Percentiles rank a stretch among this genome's conserved stretches.
phyloP scores from a whole-genome alignment of 2,888 invertebrate species.

The Tenthredo mesomela region DNA sequence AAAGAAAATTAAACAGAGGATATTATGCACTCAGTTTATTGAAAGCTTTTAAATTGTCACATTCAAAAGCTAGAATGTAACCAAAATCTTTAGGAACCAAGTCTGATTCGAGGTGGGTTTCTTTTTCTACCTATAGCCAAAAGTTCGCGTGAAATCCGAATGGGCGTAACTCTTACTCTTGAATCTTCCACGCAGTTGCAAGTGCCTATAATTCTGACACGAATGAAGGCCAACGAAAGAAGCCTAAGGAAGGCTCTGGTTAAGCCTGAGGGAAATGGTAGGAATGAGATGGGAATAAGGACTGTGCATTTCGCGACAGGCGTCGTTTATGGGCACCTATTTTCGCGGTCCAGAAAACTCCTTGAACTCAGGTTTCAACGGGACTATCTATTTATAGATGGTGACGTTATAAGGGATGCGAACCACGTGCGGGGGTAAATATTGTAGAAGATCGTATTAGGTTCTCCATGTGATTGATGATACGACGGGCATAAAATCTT shows the following conservation, averaged over 20 bases:
- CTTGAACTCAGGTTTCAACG: slow-evolving; percentile 24
- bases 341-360: neutral
- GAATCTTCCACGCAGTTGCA: neutral
- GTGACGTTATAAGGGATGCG: slow-evolving; percentile 32
- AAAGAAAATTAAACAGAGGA: neutral
- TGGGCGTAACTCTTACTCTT: neutral
- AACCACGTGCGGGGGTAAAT: slow-evolving; percentile 21
- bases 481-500: slow-evolving; percentile 39
- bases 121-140: neutral
- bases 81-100: neutral
- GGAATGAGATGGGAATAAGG: slow-evolving; percentile 13
- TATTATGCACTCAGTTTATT: neutral
- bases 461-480: slow-evolving; percentile 44
- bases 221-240: neutral
- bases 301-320: slow-evolving; percentile 21
- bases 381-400: slow-evolving; percentile 24
- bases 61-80: neutral
- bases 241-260: slow-evolving; percentile 3
- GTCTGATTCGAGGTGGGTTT: neutral
- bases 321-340: slow-evolving; percentile 3
- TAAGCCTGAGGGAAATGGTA: slow-evolving; percentile 30
- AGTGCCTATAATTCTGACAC: neutral
- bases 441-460: slow-evolving; percentile 38
- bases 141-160: neutral
- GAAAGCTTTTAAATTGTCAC: neutral